phyloP scores from a whole-genome alignment of 2,797 vertebrate species.

The Chromobotia macracanthus region DNA sequence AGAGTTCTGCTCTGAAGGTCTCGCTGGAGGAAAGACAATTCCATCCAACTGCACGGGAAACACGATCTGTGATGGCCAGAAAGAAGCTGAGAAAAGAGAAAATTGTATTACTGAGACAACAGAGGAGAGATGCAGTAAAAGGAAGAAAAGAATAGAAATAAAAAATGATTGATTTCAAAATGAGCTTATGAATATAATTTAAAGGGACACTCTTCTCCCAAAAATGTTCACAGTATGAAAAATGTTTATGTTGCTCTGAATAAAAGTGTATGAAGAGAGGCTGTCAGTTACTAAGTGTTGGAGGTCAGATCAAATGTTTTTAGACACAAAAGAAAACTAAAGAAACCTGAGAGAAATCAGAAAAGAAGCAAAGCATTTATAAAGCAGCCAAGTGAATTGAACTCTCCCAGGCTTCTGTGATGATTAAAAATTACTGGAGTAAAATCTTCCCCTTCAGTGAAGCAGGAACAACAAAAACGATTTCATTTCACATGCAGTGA shows the following conservation, averaged over 20 bases:
- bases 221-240: neutral
- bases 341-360: neutral
- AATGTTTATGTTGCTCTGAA: neutral
- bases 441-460: slow-evolving; percentile 52
- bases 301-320: neutral
- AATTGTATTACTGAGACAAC: neutral
- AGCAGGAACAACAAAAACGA: slow-evolving; percentile 49
- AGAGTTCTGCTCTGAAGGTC: slow-evolving; percentile 14
- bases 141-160: neutral
- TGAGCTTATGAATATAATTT: too few species aligned
- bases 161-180: neutral
- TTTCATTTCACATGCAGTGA: slow-evolving; percentile 56
- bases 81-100: slow-evolving; percentile 2
- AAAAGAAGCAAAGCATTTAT: neutral
- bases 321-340: neutral
- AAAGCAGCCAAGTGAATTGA: neutral
- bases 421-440: slow-evolving; percentile 56
- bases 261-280: neutral
- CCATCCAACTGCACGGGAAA: neutral
- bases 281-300: too few species aligned
- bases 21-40: neutral
- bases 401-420: slow-evolving; percentile 31
- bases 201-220: too few species aligned
- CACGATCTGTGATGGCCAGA: neutral
- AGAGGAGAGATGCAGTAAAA: slow-evolving; percentile 25